Base-by-base conservation (phyloP, 2,888 invertebrate species). In the Aleiodes alternator region DNA sequence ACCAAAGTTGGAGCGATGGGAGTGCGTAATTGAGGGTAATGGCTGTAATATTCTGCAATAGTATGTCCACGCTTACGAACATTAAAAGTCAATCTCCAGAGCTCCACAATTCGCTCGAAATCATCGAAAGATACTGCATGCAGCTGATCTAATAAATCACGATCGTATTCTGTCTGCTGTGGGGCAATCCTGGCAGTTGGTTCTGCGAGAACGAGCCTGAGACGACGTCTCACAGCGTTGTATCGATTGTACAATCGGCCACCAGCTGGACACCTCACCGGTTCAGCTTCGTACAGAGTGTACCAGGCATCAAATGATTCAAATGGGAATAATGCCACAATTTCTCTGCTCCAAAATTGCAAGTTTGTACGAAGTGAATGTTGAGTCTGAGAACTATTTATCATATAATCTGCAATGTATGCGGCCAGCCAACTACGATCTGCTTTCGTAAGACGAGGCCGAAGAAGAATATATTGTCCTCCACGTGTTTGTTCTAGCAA, bases 81-180 rank as follows among this genome's bases (percentile, higher is more conserved):
- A 5, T 9, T 11, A n/a, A 57, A 57, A 6, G 29, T 57, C 31
- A 9, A 7, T 11, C 57, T 23, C 57, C 57, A 57, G 12, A 57
- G 23, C 11, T 57, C 31, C n/a, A 12, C 29, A 29, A 57, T 9
- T 23, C 12, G 57, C 9, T 9, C 11, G 31, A 29, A n/a, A 57
- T 57, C 57, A n/a, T 57, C 57, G 16, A 57, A n/a, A 23, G 57
- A 57, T 11, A 57, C 57, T 5, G 6, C 57, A 29, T 57, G 57
- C 57, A 57, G 9, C 9, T 11, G 29, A 57, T 57, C 31, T 9
- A 57, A 12, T 4, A 57, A 31, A 9, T 57, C 29, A 11, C 12
- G 31, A 7, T 31, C 7, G 12, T 31, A 34, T 38, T 59, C 6
- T 34, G 7, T 9, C 6, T 3, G 34, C 12, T 31, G n/a, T 31